Evolutionary conservation across 2,888 invertebrate species (phyloP).

Genomic region (Graphium colonna): DNA sequence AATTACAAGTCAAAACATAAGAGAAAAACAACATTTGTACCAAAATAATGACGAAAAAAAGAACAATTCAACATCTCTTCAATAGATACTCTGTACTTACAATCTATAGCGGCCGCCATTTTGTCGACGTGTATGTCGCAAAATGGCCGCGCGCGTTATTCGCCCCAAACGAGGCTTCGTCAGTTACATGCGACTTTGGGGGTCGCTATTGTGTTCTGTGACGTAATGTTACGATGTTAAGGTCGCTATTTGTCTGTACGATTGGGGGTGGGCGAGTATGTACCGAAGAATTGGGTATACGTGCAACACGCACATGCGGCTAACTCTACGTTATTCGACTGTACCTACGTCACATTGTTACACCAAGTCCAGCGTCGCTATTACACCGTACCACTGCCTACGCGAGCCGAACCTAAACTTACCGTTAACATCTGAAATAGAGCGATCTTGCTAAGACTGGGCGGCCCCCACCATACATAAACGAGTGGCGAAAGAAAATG

Average conservation of each 20-base stretch:
- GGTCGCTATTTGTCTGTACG: conserved; percentile 26
- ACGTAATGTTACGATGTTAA: conserved; percentile 24
- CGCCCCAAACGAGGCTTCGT: conserved; percentile 48
- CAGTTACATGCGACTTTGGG: conserved; percentile 30
- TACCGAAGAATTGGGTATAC: conserved; percentile 37
- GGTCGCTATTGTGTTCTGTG: conserved; percentile 27
- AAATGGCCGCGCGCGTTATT: conserved; percentile 57
- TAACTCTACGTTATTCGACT: conserved; percentile 30
- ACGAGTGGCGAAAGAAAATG: conserved; percentile 66
- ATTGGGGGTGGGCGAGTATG: conserved; percentile 28
- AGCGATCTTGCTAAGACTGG: conserved; percentile 64
- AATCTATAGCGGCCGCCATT: conserved; percentile 66
- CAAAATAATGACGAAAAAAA: conserved; percentile 38
- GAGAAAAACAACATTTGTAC: conserved; percentile 67
- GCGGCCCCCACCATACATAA: conserved; percentile 66
- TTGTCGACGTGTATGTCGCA: conserved; percentile 48
- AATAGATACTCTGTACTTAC: conserved; percentile 68
- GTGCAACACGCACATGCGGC: conserved; percentile 41
- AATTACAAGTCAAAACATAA: conserved; percentile 33
- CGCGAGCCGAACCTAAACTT: conserved; percentile 69
- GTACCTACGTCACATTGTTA: conserved; percentile 32
- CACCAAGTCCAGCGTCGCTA: conserved; percentile 40
- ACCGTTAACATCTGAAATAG: conserved; percentile 80
- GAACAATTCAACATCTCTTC: conserved; percentile 50
- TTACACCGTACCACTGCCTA: conserved; percentile 54